These are phyloP conservation scores for Microcebus murinus DNA, from an alignment of 2,113 vertebrate genomes.

Conservation along the genomic window DNA sequence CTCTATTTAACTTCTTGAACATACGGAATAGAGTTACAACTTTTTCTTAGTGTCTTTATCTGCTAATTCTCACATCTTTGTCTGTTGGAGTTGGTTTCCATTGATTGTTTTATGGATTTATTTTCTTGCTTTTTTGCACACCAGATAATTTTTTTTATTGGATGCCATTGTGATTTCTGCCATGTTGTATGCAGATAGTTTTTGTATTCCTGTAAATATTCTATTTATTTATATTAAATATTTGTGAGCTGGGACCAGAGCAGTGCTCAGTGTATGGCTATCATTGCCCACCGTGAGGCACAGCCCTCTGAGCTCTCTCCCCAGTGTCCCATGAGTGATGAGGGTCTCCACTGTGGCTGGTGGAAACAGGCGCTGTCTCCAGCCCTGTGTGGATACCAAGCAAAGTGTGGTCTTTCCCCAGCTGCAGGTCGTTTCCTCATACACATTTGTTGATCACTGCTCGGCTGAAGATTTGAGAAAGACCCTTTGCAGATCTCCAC, in stretches of 20 bases:
- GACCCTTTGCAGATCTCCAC: neutral
- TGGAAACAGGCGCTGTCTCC: neutral
- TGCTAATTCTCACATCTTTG: constrained; percentile 20
- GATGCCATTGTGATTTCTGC: neutral
- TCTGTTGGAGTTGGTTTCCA: neutral
- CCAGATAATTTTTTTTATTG: constrained; percentile 14
- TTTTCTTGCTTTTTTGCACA: constrained; percentile 33
- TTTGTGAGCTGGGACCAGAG: neutral
- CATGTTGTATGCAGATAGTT: neutral
- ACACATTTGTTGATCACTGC: neutral
- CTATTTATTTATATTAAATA: neutral
- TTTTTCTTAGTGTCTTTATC: neutral
- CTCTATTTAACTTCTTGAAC: neutral
- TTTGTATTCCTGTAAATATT: neutral
- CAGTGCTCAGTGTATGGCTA: neutral
- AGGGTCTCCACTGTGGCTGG: neutral
- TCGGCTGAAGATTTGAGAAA: neutral
- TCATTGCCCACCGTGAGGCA: neutral
- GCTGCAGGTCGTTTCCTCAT: neutral
- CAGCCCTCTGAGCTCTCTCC: neutral
- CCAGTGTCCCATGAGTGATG: fast-evolving
- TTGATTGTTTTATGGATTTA: neutral
- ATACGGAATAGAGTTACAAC: neutral
- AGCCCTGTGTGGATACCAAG: neutral
- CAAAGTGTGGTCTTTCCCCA: neutral